Base-by-base conservation (phyloP, 1,140 invertebrate genomes). In the Capitella teleta region DNA sequence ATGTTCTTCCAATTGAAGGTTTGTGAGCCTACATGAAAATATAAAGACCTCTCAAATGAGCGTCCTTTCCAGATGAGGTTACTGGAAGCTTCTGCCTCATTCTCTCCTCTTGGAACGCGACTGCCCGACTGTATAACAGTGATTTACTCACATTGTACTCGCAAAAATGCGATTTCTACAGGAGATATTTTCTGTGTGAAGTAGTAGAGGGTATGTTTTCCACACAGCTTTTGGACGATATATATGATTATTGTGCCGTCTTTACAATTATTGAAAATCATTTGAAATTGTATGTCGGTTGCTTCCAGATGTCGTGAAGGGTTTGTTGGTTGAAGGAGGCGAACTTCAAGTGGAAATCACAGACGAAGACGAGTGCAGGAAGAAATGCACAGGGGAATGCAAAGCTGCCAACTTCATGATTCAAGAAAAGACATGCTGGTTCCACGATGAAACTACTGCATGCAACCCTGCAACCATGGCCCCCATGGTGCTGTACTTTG, bases 181-280 rank as follows among this genome's bases (percentile, higher is more conserved):
- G n/a, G 38, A 40, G 38, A 16, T 40, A 40, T 24, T 40, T 40
- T 24, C 38, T 40, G n/a, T 40, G 38, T 12, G 19, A 40, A 16
- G 38, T 24, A 5, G 21, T 21, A 18, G 38, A 40, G 8, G 38
- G 38, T 40, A 24, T 24, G 38, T 40, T 2, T 2, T 3, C n/a
- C 16, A n/a, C 21, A 37, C 36, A 38, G 21, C 12, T 12, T 1
- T 38, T 38, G 12, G 16, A 5, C 36, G 36, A 21, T 38, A 38
- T 1, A 4, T 38, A 12, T 40, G 38, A n/a, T 40, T 21, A 40
- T 24, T 37, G 14, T 40, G 21, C 25, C 38, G 2, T 6, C 19
- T 45, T 45, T n/a, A n/a, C n/a, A n/a, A 10, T 34, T 34, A 34
- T 34, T 34, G 10, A 16, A 34, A 10, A 10, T 34, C 10, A 34